Evolutionary conservation across 2,797 vertebrate species (phyloP), one percentile per base, ranked within the genome.

Genomic region (Mionectes olivaceus): DNA sequence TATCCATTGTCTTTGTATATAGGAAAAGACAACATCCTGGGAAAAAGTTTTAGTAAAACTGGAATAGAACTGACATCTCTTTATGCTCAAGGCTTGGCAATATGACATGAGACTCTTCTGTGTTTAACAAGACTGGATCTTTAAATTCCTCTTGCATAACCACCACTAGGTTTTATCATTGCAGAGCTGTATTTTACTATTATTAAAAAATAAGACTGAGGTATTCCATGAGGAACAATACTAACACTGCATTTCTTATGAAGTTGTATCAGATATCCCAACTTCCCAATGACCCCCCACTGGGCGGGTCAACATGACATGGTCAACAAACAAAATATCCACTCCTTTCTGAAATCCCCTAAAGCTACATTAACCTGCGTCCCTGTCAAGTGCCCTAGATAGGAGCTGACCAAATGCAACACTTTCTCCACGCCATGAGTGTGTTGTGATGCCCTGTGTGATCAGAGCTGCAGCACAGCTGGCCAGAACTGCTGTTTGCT

Each of bases 361-460:
- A 32, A 28, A 28, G 35, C 49, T 37, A 27, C 39, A 10, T 39
- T 70, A 86, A 55, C 57, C 17, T n/a, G 43, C 28, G 56, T 79
- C 33, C 17, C 35, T 57, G 59, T 60, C 23, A 67, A 60, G 47
- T 16, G 17, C 39, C 24, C 21, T 7, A 59, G 14, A 32, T 7
- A 33, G 0, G 2, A 47, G 30, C 11, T 41, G 37, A 81, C 37
- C 53, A 57, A 60, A 68, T 41, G 33, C n/a, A 57, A 37, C 8
- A 3, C 7, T 33, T 61, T 25, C 39, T 43, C 19, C 39, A 41
- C 0, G 2, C 8, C 73, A 33, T 0, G 3, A 0, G 0, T 11
- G 9, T 46, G 32, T 50, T 0, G 0, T 12, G 56, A 59, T 46
- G 53, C 18, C 15, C n/a, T 35, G 32, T 7, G 30, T 28, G 44